phyloP scores from a whole-genome alignment of 2,113 vertebrate species.

The Acanthisitta chloris region DNA sequence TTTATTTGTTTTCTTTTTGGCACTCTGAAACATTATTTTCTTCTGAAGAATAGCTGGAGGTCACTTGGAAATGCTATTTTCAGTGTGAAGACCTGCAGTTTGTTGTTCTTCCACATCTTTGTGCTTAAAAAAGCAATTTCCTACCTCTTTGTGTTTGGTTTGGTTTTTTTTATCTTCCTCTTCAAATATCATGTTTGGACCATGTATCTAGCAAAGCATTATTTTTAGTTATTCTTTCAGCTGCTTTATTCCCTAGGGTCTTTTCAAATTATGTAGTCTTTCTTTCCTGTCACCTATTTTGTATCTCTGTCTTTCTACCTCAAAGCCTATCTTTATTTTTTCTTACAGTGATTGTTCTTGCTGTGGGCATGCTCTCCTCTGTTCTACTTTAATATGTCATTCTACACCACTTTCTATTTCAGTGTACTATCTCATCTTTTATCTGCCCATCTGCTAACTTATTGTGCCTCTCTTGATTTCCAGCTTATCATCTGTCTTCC shows the following conservation, averaged over 20 bases:
- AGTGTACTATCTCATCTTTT: not conserved
- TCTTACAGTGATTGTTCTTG: not conserved
- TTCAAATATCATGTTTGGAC: constrained; percentile 2
- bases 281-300: not conserved
- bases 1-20: constrained; percentile 45
- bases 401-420: not conserved
- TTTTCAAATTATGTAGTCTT: not conserved
- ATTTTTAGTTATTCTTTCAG: constrained; percentile 44
- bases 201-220: constrained; percentile 29
- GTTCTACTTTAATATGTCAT: not conserved
- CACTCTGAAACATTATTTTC: constrained; percentile 27
- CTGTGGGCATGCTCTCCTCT: not conserved
- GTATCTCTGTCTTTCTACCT: not conserved
- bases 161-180: not conserved
- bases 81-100: not conserved
- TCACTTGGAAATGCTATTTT: constrained; percentile 41
- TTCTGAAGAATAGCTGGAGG: constrained; percentile 45
- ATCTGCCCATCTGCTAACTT: not conserved
- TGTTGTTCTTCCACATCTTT: constrained; percentile 34
- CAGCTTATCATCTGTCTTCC: not conserved
- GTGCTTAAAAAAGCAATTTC: constrained; percentile 33
- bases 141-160: not conserved
- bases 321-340: not conserved
- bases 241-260: not conserved
- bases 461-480: not conserved